A percentile compares a stretch with the other conserved stretches of the same genome.
Evolutionary conservation across 2,113 vertebrate species (phyloP).

Genomic region (Lucifuga dentata): DNA sequence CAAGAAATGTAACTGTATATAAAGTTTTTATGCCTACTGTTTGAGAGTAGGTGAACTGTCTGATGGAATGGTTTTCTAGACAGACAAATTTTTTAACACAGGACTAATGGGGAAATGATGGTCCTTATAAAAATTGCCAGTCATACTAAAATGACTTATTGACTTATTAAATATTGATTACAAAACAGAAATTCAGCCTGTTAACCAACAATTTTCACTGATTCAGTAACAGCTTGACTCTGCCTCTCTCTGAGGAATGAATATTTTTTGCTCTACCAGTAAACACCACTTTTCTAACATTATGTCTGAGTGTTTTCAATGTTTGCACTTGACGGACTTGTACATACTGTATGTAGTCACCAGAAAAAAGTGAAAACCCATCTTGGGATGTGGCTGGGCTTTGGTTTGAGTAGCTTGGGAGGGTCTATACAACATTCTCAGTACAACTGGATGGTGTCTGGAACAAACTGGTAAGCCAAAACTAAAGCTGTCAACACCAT

Average conservation of each 20-base stretch:
- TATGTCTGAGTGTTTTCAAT: constrained; percentile 16
- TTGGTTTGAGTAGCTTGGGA: constrained; percentile 10
- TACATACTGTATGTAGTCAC: constrained; percentile 4
- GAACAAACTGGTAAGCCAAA: constrained; percentile 19
- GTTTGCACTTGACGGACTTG: background rate
- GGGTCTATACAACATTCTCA: constrained; percentile 10
- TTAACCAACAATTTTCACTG: background rate
- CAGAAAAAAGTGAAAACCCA: constrained; percentile 10
- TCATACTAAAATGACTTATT: background rate
- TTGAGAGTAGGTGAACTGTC: too few species aligned
- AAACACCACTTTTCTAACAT: constrained; percentile 23
- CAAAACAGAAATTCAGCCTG: constrained; percentile 4
- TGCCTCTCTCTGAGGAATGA: too few species aligned
- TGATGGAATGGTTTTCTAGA: too few species aligned
- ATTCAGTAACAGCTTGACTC: background rate
- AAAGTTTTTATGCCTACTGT: too few species aligned
- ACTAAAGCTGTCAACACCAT: constrained; percentile 42
- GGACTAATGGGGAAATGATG: background rate
- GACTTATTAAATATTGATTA: too few species aligned
- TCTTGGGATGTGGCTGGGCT: background rate
- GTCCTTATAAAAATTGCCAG: background rate
- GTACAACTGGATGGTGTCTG: background rate
- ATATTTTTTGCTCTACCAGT: constrained; percentile 2
- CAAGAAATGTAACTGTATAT: background rate
- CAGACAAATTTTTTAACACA: too few species aligned